Conservation (phyloP, 2,113 vertebrate species). For the Elgaria multicarinata region DNA sequence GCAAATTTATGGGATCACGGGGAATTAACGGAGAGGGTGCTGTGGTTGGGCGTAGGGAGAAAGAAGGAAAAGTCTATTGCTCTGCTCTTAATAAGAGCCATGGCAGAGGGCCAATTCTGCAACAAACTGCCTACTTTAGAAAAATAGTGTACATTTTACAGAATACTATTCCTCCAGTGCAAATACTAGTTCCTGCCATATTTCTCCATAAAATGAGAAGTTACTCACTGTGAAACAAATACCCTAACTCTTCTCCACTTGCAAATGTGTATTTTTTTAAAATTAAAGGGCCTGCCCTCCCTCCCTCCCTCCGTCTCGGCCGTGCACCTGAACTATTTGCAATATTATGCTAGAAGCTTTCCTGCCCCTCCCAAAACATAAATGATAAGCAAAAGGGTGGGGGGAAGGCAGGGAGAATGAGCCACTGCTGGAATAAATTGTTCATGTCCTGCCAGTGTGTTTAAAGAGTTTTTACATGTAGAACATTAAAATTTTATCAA, state of each 20-base stretch:
- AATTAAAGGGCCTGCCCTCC: constrained; percentile 3
- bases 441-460: constrained; percentile 40
- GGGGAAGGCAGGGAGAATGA: not conserved
- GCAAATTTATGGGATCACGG: not conserved
- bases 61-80: not conserved
- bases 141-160: not conserved
- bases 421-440: constrained; percentile 45
- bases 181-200: not conserved
- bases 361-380: not conserved
- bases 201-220: not conserved
- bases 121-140: not conserved
- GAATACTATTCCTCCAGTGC: not conserved
- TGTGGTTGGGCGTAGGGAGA: not conserved
- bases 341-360: constrained; percentile 26
- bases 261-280: constrained; percentile 30
- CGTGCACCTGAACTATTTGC: constrained; percentile 37
- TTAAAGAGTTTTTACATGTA: constrained; percentile 72
- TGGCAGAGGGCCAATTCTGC: not conserved
- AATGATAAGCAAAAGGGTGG: constrained; percentile 45
- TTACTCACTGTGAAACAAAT: not conserved
- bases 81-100: not conserved
- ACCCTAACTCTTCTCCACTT: not conserved
- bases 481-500: constrained; percentile 76
- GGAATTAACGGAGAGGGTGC: not conserved
- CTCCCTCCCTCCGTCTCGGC: too few relatives aligned